Evolutionary conservation across 2,888 invertebrate genomes (phyloP).

Genomic region (Koerneria pararmatus): DNA sequence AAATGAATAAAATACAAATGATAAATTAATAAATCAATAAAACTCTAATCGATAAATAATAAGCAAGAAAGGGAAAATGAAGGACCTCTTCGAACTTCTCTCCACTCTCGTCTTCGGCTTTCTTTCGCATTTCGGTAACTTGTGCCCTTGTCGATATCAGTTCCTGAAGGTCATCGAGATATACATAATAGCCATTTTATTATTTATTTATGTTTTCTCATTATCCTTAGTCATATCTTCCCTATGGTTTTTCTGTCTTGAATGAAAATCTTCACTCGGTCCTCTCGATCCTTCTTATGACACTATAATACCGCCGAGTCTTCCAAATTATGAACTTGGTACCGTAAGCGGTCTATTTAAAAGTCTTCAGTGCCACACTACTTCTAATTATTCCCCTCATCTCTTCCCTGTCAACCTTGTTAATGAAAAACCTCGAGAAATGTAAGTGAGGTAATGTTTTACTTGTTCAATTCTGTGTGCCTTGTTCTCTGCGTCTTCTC

Average conservation of each 20-base stretch:
- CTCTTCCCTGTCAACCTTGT: no score
- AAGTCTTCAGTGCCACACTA: background rate
- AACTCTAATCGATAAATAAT: no score
- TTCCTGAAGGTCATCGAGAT: slow-evolving; percentile 22
- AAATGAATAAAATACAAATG: no score
- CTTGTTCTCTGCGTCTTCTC: slow-evolving; percentile 22
- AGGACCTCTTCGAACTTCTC: slow-evolving; percentile 77
- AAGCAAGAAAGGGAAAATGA: no score
- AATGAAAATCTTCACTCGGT: no score
- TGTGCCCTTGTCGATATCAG: slow-evolving; percentile 41
- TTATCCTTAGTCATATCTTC: slow-evolving; percentile 26
- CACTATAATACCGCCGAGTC: background rate
- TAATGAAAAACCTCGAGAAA: background rate
- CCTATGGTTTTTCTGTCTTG: slow-evolving; percentile 29
- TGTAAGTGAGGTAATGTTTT: background rate
- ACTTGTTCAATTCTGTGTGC: slow-evolving; percentile 19
- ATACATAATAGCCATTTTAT: slow-evolving; percentile 11
- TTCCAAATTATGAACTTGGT: no score
- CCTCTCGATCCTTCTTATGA: slow-evolving; percentile 1
- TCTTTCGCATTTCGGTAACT: slow-evolving; percentile 73
- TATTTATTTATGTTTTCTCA: slow-evolving; percentile 26
- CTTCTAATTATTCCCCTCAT: slow-evolving; percentile 5
- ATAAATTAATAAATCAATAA: no score
- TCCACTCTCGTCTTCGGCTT: slow-evolving; percentile 83
- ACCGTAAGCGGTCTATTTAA: background rate